A percentile compares a stretch with the other conserved stretches of the same genome.
phyloP scores from a whole-genome alignment of 2,113 vertebrate species.

The Oncorhynchus gorbuscha region DNA sequence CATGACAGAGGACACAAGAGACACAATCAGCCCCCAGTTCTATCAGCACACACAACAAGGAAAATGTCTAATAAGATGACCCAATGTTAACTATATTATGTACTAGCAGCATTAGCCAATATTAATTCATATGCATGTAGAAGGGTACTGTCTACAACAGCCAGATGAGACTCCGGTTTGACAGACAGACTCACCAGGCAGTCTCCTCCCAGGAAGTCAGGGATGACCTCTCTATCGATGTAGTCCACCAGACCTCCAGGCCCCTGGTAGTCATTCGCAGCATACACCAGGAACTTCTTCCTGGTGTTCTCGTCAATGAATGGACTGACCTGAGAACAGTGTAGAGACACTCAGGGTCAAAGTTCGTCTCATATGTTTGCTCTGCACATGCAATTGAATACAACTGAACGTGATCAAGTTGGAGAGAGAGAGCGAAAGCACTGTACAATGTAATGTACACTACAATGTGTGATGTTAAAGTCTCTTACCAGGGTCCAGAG shows the following conservation, averaged over 20 bases:
- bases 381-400: no score
- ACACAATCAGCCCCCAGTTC: not conserved
- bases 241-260: constrained; percentile 91
- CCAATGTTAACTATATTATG: no score
- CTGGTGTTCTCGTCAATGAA: constrained; percentile 97
- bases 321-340: constrained; percentile 82
- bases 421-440: no score
- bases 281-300: constrained; percentile 96
- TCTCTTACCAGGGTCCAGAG: constrained; percentile 90
- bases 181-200: constrained; percentile 78
- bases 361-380: no score
- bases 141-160: not conserved
- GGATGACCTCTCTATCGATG: constrained; percentile 88
- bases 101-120: no score
- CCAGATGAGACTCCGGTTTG: not conserved
- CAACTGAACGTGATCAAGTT: no score
- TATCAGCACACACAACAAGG: not conserved
- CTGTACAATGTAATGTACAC: no score
- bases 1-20: not conserved
- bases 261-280: constrained; percentile 95
- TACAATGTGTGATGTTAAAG: not conserved
- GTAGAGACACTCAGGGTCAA: not conserved
- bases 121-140: no score
- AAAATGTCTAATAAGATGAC: not conserved
- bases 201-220: constrained; percentile 91